Evolutionary conservation across 2,888 invertebrate genomes (phyloP), one percentile per base, ranked within the genome.

Genomic region (Nycteola revayana): DNA sequence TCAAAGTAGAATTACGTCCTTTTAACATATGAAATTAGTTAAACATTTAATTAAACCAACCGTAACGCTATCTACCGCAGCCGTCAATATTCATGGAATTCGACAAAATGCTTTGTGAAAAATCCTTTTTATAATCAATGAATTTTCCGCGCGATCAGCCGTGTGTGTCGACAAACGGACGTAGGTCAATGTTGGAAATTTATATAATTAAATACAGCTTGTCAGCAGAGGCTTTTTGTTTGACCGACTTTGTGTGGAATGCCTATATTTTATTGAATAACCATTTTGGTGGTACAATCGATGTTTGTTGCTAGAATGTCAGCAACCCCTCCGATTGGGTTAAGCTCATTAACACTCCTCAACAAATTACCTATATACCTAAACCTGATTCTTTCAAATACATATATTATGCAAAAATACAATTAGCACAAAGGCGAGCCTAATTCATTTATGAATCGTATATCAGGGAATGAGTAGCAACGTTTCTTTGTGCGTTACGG

Each of bases 91-190:
- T 60, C 56, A 41, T 41, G 50, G 44, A 35, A 49, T 61, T 59
- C 61, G 5, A 54, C 56, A 44, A 58, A 60, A 66, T 66, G 62
- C 60, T 53, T 51, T 46, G 60, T 52, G 50, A 56, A 60, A 66
- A 67, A 65, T 49, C 60, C 58, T 64, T 68, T 65, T 64, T 65
- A 60, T 64, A 59, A 68, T 66, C 60, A 66, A 60, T 60, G 63
- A 54, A 68, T 67, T 67, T 68, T 68, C 65, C 69, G 32, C 54
- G 50, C 53, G 59, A 62, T 58, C 56, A 49, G 48, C 31, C 54
- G 52, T 52, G 56, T 60, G 52, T 64, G 63, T 63, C 67, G 55
- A 55, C 64, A 50, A 48, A 59, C 46, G 34, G 44, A 62, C 44
- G 42, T 60, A 58, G 68, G 67, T 65, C 57, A 60, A 45, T 50